phyloP scores from a whole-genome alignment of 1,140 invertebrate genomes.

The Tetramorium alpestre region DNA sequence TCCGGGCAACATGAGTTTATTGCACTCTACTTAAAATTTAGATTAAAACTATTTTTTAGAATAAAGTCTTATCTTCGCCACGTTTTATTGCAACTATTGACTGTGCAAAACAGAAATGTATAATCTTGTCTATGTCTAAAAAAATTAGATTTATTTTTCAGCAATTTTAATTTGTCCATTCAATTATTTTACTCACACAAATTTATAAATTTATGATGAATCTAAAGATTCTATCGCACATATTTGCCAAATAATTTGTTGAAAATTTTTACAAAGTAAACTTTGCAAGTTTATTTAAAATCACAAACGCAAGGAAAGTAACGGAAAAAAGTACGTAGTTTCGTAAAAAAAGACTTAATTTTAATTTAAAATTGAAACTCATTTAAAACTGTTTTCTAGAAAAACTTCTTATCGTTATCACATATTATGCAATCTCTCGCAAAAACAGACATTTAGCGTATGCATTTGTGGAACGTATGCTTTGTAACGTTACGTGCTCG shows the following conservation, averaged over 20 bases:
- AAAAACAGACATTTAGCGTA: not conserved
- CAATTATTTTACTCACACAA: not conserved
- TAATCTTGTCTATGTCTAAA: not conserved
- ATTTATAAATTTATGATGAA: not conserved
- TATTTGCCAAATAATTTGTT: not conserved
- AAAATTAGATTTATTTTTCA: not conserved
- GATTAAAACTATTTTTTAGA: not conserved
- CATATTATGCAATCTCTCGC: not conserved
- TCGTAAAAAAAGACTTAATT: not conserved
- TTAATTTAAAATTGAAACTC: not conserved
- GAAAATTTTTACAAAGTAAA: not conserved
- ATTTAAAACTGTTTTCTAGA: not conserved
- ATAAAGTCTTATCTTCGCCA: not conserved
- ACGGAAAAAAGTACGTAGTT: not conserved
- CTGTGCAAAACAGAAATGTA: not conserved
- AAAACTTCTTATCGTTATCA: not conserved
- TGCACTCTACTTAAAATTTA: not conserved
- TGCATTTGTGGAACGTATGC: not conserved
- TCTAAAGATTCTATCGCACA: not conserved
- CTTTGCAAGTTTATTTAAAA: not conserved
- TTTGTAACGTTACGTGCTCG: not conserved
- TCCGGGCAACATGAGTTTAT: not conserved
- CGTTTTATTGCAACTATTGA: not conserved
- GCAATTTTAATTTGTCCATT: not conserved
- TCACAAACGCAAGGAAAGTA: not conserved